Evolutionary conservation across 1,140 invertebrate species (phyloP).

Genomic region (Aradophagus sp.): DNA sequence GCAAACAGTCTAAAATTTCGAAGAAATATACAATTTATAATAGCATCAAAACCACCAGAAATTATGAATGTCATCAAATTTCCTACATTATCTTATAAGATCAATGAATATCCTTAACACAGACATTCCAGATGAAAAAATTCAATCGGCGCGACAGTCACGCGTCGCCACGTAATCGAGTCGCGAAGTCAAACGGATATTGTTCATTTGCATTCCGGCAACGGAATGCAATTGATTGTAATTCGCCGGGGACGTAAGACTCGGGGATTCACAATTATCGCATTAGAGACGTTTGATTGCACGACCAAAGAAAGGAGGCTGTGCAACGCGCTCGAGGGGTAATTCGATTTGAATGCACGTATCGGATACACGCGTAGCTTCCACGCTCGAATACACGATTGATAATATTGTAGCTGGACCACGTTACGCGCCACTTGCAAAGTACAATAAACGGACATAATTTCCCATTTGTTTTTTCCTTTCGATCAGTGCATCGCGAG

Average conservation of each 20-base stretch:
- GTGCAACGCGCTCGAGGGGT: neutral
- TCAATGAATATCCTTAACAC: too few relatives aligned
- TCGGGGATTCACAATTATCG: slow-evolving; percentile 14
- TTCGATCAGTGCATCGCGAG: too few relatives aligned
- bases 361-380: slow-evolving; percentile 25
- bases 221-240: slow-evolving; percentile 13
- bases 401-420: slow-evolving; percentile 21
- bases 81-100: too few relatives aligned
- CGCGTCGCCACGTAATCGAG: slow-evolving; percentile 5
- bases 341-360: slow-evolving; percentile 32
- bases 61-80: too few relatives aligned
- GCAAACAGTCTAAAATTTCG: too few relatives aligned
- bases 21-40: too few relatives aligned
- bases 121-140: too few relatives aligned
- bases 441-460: too few relatives aligned
- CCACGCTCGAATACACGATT: slow-evolving; percentile 25
- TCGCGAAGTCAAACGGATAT: slow-evolving; percentile 42
- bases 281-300: slow-evolving; percentile 2
- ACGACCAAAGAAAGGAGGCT: slow-evolving; percentile 5
- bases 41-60: too few relatives aligned
- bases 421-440: slow-evolving; percentile 18
- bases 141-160: slow-evolving; percentile 8
- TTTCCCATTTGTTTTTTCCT: too few relatives aligned
- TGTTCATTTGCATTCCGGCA: slow-evolving; percentile 30
- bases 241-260: slow-evolving; percentile 1